phyloP scores from a whole-genome alignment of 2,113 vertebrate species.

The Podarcis raffonei region DNA sequence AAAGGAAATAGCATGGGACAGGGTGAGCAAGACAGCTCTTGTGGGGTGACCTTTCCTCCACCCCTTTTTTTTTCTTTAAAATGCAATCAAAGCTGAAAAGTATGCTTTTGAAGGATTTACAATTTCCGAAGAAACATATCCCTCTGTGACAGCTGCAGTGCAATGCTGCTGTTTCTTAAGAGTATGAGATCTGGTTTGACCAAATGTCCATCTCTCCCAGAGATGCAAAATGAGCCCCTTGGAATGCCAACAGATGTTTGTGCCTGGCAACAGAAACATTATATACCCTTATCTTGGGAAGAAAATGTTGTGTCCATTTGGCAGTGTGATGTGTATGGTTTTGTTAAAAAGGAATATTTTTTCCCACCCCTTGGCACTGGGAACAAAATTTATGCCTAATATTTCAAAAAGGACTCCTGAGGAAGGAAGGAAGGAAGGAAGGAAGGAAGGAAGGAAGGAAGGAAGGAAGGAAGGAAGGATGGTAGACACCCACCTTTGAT shows the following conservation, averaged over 20 bases:
- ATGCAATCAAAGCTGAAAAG: not conserved
- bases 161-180: not conserved
- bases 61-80: too few relatives aligned
- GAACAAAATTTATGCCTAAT: not conserved
- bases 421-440: too few relatives aligned
- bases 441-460: too few relatives aligned
- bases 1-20: not conserved
- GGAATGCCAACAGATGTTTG: slow-evolving; percentile 42
- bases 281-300: slow-evolving; percentile 36
- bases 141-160: slow-evolving; percentile 15
- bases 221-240: not conserved
- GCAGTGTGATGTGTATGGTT: not conserved
- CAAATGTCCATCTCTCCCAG: not conserved
- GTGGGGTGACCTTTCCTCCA: too few relatives aligned
- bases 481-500: too few relatives aligned
- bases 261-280: slow-evolving; percentile 31
- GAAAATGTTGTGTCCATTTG: slow-evolving; percentile 31
- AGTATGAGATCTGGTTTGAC: not conserved
- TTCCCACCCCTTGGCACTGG: not conserved
- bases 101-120: not conserved
- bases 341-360: not conserved
- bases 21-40: not conserved
- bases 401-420: not conserved
- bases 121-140: slow-evolving; percentile 22
- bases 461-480: too few relatives aligned